Evolutionary conservation across 2,888 invertebrate genomes (phyloP), one percentile per base, ranked within the genome.

Genomic region (Cataglyphis rosenhaueri): DNA sequence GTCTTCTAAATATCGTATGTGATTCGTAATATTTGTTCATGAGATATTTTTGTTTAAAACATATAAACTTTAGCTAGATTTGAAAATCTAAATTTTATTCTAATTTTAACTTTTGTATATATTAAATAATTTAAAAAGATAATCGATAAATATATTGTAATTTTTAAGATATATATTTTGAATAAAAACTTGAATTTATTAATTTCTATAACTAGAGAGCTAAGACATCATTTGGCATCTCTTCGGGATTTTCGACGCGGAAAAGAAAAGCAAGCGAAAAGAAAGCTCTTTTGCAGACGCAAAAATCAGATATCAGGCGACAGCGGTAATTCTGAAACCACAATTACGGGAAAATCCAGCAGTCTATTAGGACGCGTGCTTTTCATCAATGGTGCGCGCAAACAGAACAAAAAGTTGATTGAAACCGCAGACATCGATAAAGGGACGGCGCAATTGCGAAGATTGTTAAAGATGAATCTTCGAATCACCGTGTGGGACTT

Each of bases 401-500:
- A 85, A 32, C 88, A 68, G 21, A 76, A 65, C 15, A 87, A 79
- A 38, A 86, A 84, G 35, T 41, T n/a, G n/a, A 76, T 44, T 21
- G 68, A 68, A 9, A 44, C 44, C 3, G 73, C 62, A 10, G 15
- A 74, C 8, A 55, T 86, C 1, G 78, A 74, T 0, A 83, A 57
- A 5, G 83, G 87, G 6, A 88, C 84, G 18, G 74, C 21, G 25
- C 94, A 93, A 64, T 87, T 95, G 57, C 95, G 94, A 76, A 91
- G 93, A 65, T 91, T 95, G 6, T 87, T 96, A 15, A 93, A 90
- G 83, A 88, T 95, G 88, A 94, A 95, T 52, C 89, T 94, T 2
- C 91, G 92, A 32, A 91, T 95, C 41, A 95, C 95, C 0, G 95
- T 95, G 10, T 95, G 96, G 96, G 96, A 96, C 86, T 94, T 96